Percentiles rank a stretch among this genome's conserved stretches.
Conservation (phyloP, 2,797 vertebrate genomes). For the Chaetophractus vellerosus region DNA sequence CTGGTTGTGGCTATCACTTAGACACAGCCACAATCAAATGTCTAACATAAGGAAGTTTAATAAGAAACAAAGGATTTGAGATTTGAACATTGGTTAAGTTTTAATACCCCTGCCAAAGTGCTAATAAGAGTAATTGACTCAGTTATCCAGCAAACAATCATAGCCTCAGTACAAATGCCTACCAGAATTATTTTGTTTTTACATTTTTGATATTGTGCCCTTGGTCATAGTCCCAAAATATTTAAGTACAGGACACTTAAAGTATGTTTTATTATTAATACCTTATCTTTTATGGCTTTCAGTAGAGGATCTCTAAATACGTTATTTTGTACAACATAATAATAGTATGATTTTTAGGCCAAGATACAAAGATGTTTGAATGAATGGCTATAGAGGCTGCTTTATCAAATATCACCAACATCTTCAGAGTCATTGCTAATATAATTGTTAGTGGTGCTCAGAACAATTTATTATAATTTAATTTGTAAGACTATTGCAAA, state of each 20-base stretch:
- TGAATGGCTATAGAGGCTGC: neutral
- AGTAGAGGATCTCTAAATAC: neutral
- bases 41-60: neutral
- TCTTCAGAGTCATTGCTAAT: neutral
- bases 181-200: neutral
- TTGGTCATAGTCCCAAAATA: neutral
- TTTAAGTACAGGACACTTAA: neutral
- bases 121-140: neutral
- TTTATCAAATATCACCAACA: conserved; percentile 34
- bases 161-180: neutral
- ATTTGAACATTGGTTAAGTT: neutral
- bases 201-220: conserved; percentile 22
- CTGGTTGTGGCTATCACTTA: neutral
- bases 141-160: neutral
- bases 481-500: conserved; percentile 24
- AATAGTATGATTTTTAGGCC: conserved; percentile 31
- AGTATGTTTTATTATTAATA: neutral
- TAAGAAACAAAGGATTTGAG: conserved; percentile 8
- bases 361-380: neutral
- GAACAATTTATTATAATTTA: conserved; percentile 31
- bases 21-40: neutral
- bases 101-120: neutral
- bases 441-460: neutral
- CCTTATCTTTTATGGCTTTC: neutral
- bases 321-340: conserved; percentile 30